phyloP scores from a whole-genome alignment of 2,113 vertebrate genomes.

The Phaetusa simplex region DNA sequence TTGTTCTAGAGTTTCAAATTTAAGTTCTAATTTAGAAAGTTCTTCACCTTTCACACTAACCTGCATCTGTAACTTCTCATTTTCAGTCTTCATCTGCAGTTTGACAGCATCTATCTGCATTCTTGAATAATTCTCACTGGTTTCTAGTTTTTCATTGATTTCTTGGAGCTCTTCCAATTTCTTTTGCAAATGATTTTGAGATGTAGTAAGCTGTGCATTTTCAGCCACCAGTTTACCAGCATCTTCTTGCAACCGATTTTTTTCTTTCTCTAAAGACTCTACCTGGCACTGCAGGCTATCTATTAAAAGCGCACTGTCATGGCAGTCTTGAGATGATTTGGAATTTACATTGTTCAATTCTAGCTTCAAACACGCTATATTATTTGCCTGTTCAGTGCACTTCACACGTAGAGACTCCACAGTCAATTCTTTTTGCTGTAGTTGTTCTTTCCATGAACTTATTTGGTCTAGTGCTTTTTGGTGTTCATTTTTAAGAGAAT shows the following conservation, averaged over 20 bases:
- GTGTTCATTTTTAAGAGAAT: constrained; percentile 73
- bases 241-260: constrained; percentile 62
- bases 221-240: constrained; percentile 68
- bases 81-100: constrained; percentile 72
- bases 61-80: constrained; percentile 81
- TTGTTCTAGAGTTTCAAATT: constrained; percentile 76
- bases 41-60: constrained; percentile 87
- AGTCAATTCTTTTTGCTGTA: constrained; percentile 78
- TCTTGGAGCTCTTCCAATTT: constrained; percentile 68
- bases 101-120: constrained; percentile 64
- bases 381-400: constrained; percentile 75
- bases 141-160: constrained; percentile 72
- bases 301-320: constrained; percentile 17
- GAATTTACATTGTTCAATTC: constrained; percentile 73
- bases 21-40: constrained; percentile 73
- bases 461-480: constrained; percentile 75
- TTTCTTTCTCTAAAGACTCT: constrained; percentile 67
- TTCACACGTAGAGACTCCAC: constrained; percentile 76
- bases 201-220: constrained; percentile 69
- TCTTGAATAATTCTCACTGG: constrained; percentile 67
- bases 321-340: constrained; percentile 70
- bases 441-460: constrained; percentile 67
- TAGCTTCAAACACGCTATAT: constrained; percentile 60
- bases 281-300: constrained; percentile 63
- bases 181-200: constrained; percentile 43